Percentiles rank a stretch among this genome's conserved stretches.
Conservation (phyloP, 1,140 invertebrate genomes). For the Bombyx mandarina region DNA sequence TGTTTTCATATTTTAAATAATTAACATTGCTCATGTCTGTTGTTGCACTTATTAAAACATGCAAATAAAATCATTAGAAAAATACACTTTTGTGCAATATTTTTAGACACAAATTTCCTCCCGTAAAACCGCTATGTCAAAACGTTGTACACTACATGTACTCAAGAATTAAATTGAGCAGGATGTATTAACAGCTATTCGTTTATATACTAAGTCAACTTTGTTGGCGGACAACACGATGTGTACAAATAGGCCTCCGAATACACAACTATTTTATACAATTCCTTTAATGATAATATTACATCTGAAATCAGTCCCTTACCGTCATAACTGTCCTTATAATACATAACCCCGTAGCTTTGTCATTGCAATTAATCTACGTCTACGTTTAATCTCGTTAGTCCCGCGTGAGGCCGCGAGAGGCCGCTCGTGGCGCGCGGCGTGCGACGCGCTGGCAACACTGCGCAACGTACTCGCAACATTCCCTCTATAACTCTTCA, state of each 20-base stretch:
- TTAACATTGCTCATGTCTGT: background rate
- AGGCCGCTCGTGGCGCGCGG: background rate
- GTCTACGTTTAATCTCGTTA: constrained; percentile 58
- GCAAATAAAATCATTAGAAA: constrained; percentile 12
- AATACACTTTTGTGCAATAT: constrained; percentile 14
- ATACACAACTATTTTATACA: constrained; percentile 61
- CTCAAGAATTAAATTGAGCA: constrained; percentile 64
- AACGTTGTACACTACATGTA: constrained; percentile 49
- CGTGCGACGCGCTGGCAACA: constrained; percentile 7
- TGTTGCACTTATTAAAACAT: constrained; percentile 6
- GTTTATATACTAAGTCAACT: constrained; percentile 59
- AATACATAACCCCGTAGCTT: constrained; percentile 59
- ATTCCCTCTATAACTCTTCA: constrained; percentile 6
- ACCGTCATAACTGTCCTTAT: constrained; percentile 55
- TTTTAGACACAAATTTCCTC: constrained; percentile 24
- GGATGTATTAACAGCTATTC: constrained; percentile 51
- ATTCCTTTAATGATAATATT: constrained; percentile 64
- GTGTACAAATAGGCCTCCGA: constrained; percentile 51
- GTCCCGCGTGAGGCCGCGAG: constrained; percentile 16
- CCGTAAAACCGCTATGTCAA: constrained; percentile 26
- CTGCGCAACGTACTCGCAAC: constrained; percentile 9
- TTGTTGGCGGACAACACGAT: constrained; percentile 52
- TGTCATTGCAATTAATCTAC: constrained; percentile 58
- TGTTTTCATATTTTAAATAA: too few relatives aligned
- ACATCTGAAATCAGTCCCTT: constrained; percentile 63